These are phyloP conservation scores for Cerastis rubricosa DNA, from an alignment of 2,888 invertebrate species.

Conservation along the genomic window DNA sequence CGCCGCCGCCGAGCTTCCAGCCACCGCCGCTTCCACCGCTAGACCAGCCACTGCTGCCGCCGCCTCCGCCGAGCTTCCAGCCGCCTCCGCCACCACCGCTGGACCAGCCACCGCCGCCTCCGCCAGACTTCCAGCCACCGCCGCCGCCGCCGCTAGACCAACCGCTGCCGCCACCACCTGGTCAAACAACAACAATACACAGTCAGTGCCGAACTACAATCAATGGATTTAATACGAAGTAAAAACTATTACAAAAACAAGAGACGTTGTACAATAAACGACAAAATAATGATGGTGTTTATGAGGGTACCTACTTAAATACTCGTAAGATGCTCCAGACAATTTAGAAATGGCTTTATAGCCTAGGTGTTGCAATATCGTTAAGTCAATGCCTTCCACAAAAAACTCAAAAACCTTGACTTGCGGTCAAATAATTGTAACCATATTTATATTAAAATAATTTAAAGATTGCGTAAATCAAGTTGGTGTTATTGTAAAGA, in stretches of 20 bases:
- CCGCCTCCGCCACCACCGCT: constrained; percentile 71
- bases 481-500: constrained; percentile 28
- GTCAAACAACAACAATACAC: constrained; percentile 38
- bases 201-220: not conserved
- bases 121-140: constrained; percentile 66
- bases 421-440: constrained; percentile 41
- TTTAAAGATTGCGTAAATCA: constrained; percentile 51
- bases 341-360: constrained; percentile 6
- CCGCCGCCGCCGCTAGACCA: constrained; percentile 55
- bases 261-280: not conserved
- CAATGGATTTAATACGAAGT: not conserved
- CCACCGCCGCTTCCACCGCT: constrained; percentile 73
- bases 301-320: not conserved
- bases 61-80: constrained; percentile 52
- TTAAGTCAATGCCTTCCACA: constrained; percentile 30
- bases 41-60: constrained; percentile 64
- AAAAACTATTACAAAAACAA: not conserved
- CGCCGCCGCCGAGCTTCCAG: constrained; percentile 75
- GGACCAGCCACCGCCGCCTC: constrained; percentile 69
- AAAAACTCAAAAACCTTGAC: constrained; percentile 53
- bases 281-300: not conserved
- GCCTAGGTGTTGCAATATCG: constrained; percentile 27
- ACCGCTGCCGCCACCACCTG: constrained; percentile 71
- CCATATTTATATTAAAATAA: constrained; percentile 51
- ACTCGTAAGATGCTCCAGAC: constrained; percentile 2